A percentile compares a stretch with the other conserved stretches of the same genome.
phyloP scores from a whole-genome alignment of 2,888 invertebrate genomes.

The Tryphoninae sp. region DNA sequence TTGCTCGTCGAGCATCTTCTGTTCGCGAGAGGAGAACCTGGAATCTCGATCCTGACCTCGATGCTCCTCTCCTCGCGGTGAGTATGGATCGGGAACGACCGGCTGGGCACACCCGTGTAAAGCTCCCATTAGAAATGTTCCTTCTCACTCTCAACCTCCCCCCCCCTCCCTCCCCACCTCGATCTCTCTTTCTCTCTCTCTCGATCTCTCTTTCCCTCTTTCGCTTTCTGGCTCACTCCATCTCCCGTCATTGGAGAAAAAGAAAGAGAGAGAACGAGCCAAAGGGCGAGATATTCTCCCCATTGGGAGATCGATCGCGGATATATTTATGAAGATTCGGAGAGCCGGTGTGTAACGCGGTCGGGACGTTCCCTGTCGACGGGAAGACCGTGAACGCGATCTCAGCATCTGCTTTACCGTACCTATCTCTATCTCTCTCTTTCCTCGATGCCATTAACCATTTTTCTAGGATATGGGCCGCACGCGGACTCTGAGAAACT shows the following conservation, averaged over 20 bases:
- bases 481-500: conserved; percentile 44
- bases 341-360: conserved; percentile 55
- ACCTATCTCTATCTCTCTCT: conserved; percentile 53
- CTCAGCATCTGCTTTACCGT: conserved; percentile 55
- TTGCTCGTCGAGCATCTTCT: conserved; percentile 46
- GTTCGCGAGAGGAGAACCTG: conserved; percentile 51
- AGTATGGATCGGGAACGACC: conserved; percentile 48
- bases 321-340: conserved; percentile 79
- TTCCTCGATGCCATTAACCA: conserved; percentile 58
- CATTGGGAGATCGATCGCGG: conserved; percentile 65
- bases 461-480: conserved; percentile 50
- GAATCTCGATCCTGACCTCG: conserved; percentile 66
- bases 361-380: conserved; percentile 57
- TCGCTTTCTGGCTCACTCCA: conserved; percentile 11
- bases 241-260: conserved; percentile 27
- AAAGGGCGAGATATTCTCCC: conserved; percentile 55
- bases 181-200: conserved; percentile 17
- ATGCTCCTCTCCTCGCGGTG: conserved; percentile 58
- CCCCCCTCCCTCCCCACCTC: conserved; percentile 15
- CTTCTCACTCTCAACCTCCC: conserved; percentile 11
- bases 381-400: conserved; percentile 44
- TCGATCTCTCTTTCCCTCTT: conserved; percentile 21
- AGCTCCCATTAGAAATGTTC: conserved; percentile 61
- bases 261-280: conserved; percentile 35
- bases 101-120: conserved; percentile 43